These are phyloP conservation scores for Synanceia verrucosa DNA, from an alignment of 2,797 vertebrate genomes.

Conservation along the genomic window DNA sequence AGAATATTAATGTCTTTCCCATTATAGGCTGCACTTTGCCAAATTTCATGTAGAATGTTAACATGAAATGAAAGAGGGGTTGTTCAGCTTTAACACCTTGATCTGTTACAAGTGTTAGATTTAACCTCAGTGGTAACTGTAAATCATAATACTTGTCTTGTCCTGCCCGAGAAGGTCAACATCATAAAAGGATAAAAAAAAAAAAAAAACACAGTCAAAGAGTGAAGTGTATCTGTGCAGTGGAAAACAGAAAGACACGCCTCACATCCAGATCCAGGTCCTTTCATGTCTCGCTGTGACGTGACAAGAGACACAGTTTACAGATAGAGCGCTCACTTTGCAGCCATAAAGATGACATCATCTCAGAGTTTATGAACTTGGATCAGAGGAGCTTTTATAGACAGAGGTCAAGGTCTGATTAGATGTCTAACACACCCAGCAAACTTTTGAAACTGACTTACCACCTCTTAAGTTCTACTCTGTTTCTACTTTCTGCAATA, in stretches of 20 bases:
- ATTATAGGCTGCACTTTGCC: neutral
- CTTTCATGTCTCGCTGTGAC: conserved; percentile 43
- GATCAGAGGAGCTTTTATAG: conserved; percentile 34
- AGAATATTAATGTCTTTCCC: no score
- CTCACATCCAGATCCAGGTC: conserved; percentile 3
- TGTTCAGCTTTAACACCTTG: neutral
- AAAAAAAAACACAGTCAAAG: no score
- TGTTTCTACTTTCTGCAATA: no score
- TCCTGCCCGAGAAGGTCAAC: conserved; percentile 18
- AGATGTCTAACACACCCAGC: neutral
- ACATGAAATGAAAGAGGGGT: neutral
- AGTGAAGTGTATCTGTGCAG: neutral
- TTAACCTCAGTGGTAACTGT: neutral
- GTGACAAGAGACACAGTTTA: conserved; percentile 14
- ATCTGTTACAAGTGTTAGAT: neutral
- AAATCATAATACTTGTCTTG: conserved; percentile 1
- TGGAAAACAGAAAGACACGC: conserved; percentile 10
- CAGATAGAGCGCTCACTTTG: conserved; percentile 19
- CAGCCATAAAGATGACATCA: conserved; percentile 67
- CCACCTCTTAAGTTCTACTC: neutral
- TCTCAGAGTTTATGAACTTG: conserved; percentile 51
- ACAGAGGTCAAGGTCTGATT: conserved; percentile 59
- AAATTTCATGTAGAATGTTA: neutral
- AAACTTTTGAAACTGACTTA: neutral
- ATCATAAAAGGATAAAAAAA: conserved; percentile 44